Conservation (phyloP, 2,797 vertebrate species). For the Anguilla marmorata region DNA sequence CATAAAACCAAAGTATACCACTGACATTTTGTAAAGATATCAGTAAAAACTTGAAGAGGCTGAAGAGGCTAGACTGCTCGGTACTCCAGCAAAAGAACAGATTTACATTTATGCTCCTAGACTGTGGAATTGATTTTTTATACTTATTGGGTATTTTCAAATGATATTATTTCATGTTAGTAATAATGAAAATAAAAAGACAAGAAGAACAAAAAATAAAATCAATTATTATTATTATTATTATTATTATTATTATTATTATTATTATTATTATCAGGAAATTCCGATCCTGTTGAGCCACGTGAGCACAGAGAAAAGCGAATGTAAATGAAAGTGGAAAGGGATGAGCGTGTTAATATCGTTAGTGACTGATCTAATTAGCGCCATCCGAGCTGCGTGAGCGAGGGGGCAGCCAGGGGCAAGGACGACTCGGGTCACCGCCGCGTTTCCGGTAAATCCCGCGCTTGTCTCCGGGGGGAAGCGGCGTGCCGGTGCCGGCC, state of each 20-base stretch:
- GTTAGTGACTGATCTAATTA: slow-evolving; percentile 63
- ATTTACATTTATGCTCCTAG: background rate
- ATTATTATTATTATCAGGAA: background rate
- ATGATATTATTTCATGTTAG: background rate
- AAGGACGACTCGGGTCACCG: slow-evolving; percentile 42
- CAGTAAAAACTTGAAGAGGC: background rate
- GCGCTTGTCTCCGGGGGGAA: background rate
- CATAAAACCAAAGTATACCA: background rate
- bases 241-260: background rate
- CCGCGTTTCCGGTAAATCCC: slow-evolving; percentile 38
- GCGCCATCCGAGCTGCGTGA: slow-evolving; percentile 26
- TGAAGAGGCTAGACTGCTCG: background rate
- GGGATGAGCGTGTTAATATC: slow-evolving; percentile 44
- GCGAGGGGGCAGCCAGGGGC: slow-evolving; percentile 41
- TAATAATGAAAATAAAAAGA: background rate
- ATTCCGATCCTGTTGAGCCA: background rate
- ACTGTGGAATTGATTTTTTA: background rate
- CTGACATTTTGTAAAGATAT: too few species aligned
- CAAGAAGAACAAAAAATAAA: too few species aligned
- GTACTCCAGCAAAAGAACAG: too few species aligned
- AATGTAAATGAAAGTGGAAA: slow-evolving; percentile 1
- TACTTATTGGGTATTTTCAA: background rate
- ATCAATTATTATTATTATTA: background rate
- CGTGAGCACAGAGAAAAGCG: background rate
- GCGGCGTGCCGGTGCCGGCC: background rate